These are phyloP conservation scores for Strigops habroptila DNA, from an alignment of 2,113 vertebrate species.

Conservation along the genomic window DNA sequence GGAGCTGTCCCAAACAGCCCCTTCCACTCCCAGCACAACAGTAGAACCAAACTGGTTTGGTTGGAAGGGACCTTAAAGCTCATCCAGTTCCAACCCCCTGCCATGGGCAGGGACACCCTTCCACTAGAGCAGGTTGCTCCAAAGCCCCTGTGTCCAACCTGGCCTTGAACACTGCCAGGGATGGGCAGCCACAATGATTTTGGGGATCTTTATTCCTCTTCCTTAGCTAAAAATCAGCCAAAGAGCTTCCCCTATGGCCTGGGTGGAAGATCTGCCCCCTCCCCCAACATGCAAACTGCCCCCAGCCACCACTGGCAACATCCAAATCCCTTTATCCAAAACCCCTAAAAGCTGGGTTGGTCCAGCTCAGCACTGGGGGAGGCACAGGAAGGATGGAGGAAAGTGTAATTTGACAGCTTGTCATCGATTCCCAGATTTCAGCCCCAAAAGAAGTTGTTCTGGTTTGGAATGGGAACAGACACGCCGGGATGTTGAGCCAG, in stretches of 20 bases:
- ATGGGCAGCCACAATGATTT: background rate
- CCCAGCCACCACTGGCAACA: rapidly evolving
- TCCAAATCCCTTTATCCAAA: background rate
- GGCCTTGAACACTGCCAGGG: background rate
- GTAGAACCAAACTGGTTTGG: background rate
- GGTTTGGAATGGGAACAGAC: constrained; percentile 7
- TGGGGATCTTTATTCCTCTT: background rate
- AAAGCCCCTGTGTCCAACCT: background rate
- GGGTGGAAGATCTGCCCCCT: background rate
- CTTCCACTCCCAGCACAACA: background rate
- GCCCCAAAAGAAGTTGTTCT: background rate
- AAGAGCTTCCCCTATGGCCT: rapidly evolving
- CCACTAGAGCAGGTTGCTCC: background rate
- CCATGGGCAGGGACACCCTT: background rate
- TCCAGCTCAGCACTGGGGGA: background rate
- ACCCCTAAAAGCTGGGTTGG: background rate
- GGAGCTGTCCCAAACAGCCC: background rate
- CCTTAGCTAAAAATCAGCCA: background rate
- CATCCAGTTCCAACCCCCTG: background rate
- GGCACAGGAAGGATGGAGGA: background rate
- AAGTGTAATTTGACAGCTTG: background rate
- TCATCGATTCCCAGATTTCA: background rate
- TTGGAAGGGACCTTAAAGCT: background rate
- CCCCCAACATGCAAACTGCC: background rate
- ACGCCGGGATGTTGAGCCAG: background rate